Percentiles rank a stretch among this genome's conserved stretches.
phyloP scores from a whole-genome alignment of 2,888 invertebrate genomes.

The Andrena fulva region DNA sequence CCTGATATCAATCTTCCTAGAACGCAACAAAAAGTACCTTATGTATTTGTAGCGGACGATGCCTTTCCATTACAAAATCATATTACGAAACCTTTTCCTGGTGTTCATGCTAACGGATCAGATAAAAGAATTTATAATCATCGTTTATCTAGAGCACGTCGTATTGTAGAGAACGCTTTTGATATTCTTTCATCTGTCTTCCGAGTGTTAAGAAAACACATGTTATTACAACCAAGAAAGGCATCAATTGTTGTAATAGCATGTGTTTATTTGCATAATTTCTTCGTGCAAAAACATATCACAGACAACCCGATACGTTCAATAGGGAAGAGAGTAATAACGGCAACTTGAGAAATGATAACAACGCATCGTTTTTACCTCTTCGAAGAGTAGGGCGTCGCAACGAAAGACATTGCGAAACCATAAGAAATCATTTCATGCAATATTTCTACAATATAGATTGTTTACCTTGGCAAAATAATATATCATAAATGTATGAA shows the following conservation, averaged over 20 bases:
- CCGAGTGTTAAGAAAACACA: conserved; percentile 16
- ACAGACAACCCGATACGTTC: neutral
- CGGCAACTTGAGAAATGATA: no score
- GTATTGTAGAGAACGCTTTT: neutral
- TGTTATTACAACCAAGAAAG: conserved; percentile 3
- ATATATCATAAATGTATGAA: no score
- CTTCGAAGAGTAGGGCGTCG: no score
- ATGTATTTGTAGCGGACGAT: conserved; percentile 5
- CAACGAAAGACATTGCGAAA: no score
- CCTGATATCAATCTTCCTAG: no score
- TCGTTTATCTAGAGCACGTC: neutral
- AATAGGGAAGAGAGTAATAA: neutral
- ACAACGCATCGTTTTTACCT: no score
- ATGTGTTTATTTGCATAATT: conserved; percentile 6
- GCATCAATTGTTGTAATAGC: conserved; percentile 4
- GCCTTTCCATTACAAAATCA: neutral
- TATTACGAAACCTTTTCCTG: neutral
- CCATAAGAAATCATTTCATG: no score
- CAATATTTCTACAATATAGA: no score
- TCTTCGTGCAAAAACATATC: neutral
- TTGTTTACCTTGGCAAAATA: no score
- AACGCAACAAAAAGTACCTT: neutral
- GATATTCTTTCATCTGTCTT: neutral
- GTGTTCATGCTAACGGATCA: neutral
- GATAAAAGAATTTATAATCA: conserved; percentile 2